Evolutionary conservation across 2,888 invertebrate genomes (phyloP).

Genomic region (Sicus ferrugineus): DNA sequence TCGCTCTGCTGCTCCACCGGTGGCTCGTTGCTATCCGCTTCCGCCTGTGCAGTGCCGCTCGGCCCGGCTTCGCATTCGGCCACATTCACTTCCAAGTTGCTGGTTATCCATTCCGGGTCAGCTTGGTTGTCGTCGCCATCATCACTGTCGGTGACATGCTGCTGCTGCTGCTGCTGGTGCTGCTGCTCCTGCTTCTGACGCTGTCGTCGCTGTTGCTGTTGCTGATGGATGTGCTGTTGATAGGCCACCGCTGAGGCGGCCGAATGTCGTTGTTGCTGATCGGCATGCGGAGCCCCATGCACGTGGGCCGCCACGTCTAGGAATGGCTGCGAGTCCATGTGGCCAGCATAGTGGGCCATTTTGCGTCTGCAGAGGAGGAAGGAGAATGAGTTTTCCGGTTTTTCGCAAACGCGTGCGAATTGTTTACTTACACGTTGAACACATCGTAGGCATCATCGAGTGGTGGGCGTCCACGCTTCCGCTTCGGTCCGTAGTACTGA

Average conservation of each 20-base stretch:
- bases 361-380: constrained; percentile 47
- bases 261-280: constrained; percentile 43
- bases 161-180: constrained; percentile 38
- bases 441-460: constrained; percentile 68
- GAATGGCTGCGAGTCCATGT: constrained; percentile 47
- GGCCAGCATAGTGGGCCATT: constrained; percentile 53
- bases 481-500: constrained; percentile 65
- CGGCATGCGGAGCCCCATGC: constrained; percentile 48
- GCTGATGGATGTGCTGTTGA: constrained; percentile 35
- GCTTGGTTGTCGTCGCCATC: constrained; percentile 38
- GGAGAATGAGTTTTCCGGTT: no score
- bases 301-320: constrained; percentile 7
- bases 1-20: constrained; percentile 30
- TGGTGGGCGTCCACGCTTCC: constrained; percentile 74
- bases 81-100: constrained; percentile 43
- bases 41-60: constrained; percentile 3
- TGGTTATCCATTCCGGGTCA: constrained; percentile 48
- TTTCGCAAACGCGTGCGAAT: not conserved
- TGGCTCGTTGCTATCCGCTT: constrained; percentile 39
- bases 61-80: constrained; percentile 39
- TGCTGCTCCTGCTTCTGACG: constrained; percentile 40
- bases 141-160: constrained; percentile 30
- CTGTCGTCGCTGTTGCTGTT: constrained; percentile 39
- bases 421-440: constrained; percentile 59
- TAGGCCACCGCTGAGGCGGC: constrained; percentile 34